Evolutionary conservation across 1,140 invertebrate genomes (phyloP).

Genomic region (Mamestra configurata): DNA sequence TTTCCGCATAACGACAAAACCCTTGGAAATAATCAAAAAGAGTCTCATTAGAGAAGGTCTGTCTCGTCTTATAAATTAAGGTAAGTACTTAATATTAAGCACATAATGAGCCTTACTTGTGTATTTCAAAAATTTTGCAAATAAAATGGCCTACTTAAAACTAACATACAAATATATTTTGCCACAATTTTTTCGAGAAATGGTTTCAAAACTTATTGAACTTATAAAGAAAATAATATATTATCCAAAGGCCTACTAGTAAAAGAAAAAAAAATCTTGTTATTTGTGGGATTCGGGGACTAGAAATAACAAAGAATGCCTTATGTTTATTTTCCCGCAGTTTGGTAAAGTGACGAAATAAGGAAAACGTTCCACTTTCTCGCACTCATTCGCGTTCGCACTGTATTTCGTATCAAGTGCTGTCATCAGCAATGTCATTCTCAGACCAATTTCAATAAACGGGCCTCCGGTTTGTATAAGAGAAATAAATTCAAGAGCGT

Average conservation of each 20-base stretch:
- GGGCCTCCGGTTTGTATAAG: not conserved
- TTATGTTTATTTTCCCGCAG: conserved; percentile 13
- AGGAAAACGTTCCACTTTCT: conserved; percentile 5
- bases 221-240: not conserved
- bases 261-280: not conserved
- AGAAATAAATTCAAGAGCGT: no score
- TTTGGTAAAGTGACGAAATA: conserved; percentile 10
- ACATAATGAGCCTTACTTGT: no score
- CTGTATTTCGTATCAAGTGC: not conserved
- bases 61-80: no score
- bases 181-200: not conserved
- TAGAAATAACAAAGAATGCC: not conserved
- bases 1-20: no score
- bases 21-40: no score
- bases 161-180: no score
- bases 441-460: not conserved
- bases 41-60: no score
- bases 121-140: no score
- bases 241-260: not conserved
- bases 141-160: no score
- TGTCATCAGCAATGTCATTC: not conserved
- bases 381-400: not conserved
- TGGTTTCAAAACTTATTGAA: not conserved
- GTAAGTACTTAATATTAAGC: no score
- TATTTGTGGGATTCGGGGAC: not conserved